Evolutionary conservation across 2,888 invertebrate genomes (phyloP).

Genomic region (Linyphia triangularis): DNA sequence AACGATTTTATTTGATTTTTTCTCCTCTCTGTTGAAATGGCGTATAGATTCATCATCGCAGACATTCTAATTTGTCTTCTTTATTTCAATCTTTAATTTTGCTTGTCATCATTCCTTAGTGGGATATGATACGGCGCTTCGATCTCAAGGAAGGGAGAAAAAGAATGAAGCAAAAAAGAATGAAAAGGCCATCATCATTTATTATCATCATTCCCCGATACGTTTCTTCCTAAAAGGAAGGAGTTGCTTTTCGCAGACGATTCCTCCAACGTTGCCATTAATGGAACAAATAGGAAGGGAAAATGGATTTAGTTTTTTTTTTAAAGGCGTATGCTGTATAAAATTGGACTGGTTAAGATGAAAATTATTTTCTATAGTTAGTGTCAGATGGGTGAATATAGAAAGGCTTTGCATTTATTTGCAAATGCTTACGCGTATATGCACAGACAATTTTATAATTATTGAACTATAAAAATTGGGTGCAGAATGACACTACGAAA

Average conservation of each 20-base stretch:
- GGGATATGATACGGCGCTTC: background rate
- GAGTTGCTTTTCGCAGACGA: conserved; percentile 18
- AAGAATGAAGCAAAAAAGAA: conserved; percentile 5
- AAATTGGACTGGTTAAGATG: background rate
- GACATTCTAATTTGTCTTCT: conserved; percentile 73
- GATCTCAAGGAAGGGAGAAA: background rate
- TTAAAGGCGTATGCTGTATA: background rate
- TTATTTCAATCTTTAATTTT: conserved; percentile 74
- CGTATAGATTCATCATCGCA: conserved; percentile 68
- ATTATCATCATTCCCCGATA: conserved; percentile 48
- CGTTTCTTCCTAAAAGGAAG: background rate
- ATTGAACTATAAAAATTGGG: no score
- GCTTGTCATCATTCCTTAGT: conserved; percentile 52
- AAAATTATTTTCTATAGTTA: background rate
- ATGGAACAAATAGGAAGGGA: background rate
- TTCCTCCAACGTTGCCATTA: conserved; percentile 14
- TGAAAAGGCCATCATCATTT: conserved; percentile 65
- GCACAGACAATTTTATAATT: no score
- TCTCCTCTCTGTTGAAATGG: conserved; percentile 26
- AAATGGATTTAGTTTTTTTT: background rate
- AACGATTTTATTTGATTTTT: conserved; percentile 57
- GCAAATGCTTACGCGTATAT: no score
- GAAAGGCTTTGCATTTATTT: no score
- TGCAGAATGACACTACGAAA: no score
- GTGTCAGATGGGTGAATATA: no score